These are phyloP conservation scores for Bergia sp. DNA, from an alignment of 92 coral and sea anemone genomes.

Conservation along the genomic window DNA sequence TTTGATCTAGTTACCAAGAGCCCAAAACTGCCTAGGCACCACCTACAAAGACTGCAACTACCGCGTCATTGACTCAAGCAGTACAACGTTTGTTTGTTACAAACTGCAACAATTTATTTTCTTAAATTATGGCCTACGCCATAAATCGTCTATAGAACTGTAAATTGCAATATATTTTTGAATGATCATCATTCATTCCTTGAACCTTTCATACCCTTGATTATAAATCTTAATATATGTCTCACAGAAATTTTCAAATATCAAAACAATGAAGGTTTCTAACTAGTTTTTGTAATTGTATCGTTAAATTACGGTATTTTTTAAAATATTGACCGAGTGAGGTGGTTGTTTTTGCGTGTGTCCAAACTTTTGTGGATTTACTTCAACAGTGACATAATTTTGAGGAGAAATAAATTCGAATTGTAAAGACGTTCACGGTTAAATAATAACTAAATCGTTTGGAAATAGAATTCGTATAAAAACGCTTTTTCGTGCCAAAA, in stretches of 20 bases:
- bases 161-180: constrained; percentile 40
- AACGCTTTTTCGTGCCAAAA: not conserved
- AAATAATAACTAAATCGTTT: not conserved
- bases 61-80: constrained; percentile 5
- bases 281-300: not conserved
- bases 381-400: not conserved
- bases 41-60: constrained; percentile 1
- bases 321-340: constrained; percentile 24
- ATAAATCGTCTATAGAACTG: constrained; percentile 22
- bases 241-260: constrained; percentile 28
- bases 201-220: constrained; percentile 2
- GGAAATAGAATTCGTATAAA: not conserved
- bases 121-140: constrained; percentile 3
- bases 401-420: not conserved
- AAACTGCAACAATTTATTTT: constrained; percentile 42
- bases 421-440: not conserved
- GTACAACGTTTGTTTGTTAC: constrained; percentile 29
- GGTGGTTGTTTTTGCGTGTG: constrained; percentile 20
- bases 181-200: constrained; percentile 22
- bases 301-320: constrained; percentile 1
- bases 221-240: constrained; percentile 28
- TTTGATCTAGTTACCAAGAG: constrained; percentile 17
- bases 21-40: constrained; percentile 15
- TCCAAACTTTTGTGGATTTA: constrained; percentile 22
- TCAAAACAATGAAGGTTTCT: constrained; percentile 19